Evolutionary conservation across 2,797 vertebrate genomes (phyloP).

Genomic region (Falco peregrinus): DNA sequence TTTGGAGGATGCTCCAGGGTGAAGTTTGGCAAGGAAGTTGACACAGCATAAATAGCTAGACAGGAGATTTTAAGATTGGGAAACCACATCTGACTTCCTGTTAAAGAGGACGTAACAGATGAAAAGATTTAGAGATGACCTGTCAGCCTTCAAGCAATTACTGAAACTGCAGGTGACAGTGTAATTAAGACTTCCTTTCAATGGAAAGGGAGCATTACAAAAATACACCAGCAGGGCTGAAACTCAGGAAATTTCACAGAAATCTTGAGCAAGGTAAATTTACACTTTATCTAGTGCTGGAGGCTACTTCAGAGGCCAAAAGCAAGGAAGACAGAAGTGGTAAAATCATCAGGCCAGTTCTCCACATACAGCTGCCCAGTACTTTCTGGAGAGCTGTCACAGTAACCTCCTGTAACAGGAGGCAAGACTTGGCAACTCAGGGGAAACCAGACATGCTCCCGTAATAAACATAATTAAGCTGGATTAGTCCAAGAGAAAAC

Average conservation of each 20-base stretch:
- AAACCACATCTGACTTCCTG: constrained; percentile 1
- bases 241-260: not conserved
- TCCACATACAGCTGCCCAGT: not conserved
- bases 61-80: not conserved
- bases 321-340: not conserved
- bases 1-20: not conserved
- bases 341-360: not conserved
- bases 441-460: not conserved
- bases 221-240: not conserved
- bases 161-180: not conserved
- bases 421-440: not conserved
- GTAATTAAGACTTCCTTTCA: not conserved
- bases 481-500: not conserved
- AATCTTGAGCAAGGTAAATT: not conserved
- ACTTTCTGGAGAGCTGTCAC: not conserved
- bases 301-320: not conserved
- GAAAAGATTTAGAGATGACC: not conserved
- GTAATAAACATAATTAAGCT: not conserved
- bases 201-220: not conserved
- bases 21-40: not conserved
- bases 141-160: not conserved
- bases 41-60: not conserved
- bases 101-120: not conserved
- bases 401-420: not conserved
- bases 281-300: not conserved